These are phyloP conservation scores for Dromas ardeola DNA, from an alignment of 2,113 vertebrate genomes.

Conservation along the genomic window DNA sequence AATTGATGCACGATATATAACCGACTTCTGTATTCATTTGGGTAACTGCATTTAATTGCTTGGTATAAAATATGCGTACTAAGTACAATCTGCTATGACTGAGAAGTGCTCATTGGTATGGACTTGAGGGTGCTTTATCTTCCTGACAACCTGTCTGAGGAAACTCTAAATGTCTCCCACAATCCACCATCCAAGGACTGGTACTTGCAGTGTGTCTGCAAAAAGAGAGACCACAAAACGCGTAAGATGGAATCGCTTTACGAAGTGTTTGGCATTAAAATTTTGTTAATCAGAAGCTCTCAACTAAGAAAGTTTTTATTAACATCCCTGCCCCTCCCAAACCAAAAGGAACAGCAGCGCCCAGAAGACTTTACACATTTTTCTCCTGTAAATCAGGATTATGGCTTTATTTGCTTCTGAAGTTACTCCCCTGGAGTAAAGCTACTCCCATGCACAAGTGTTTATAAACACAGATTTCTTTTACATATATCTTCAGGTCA, in stretches of 20 bases:
- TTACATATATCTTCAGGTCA: background rate
- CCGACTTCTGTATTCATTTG: constrained; percentile 48
- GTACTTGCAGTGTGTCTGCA: background rate
- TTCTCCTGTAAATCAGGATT: background rate
- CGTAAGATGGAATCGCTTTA: accelerated
- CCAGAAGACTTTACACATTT: background rate
- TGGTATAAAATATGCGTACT: constrained; percentile 32
- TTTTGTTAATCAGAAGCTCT: background rate
- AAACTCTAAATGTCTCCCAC: background rate
- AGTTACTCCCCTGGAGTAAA: background rate
- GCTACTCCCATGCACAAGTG: background rate
- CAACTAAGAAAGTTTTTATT: background rate
- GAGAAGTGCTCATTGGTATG: constrained; percentile 22
- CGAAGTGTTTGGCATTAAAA: background rate
- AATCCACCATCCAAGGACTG: background rate
- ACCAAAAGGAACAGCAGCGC: background rate
- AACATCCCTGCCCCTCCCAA: background rate
- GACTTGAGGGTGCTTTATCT: constrained; percentile 22
- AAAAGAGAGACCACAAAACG: background rate
- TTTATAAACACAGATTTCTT: background rate
- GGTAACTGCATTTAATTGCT: constrained; percentile 47
- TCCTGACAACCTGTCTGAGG: constrained; percentile 3
- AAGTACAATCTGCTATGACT: constrained; percentile 51
- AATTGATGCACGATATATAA: constrained; percentile 47
- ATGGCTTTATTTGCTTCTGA: background rate